Percentiles rank a stretch among this genome's conserved stretches.
Evolutionary conservation across 2,113 vertebrate species (phyloP).

Genomic region (sheep (Ovis aries)): ARS-UI_Ramb_v3.0 NC_056061.1:89104001-89104500

Average conservation of each 20-base stretch:
- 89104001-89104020: background rate
- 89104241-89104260: rapidly evolving
- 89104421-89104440: no score
- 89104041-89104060: no score
- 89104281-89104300: rapidly evolving
- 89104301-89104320: background rate
- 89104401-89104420: rapidly evolving
- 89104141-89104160: background rate
- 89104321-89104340: background rate
- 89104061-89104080: rapidly evolving
- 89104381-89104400: rapidly evolving
- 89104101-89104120: background rate
- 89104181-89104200: background rate
- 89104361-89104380: rapidly evolving
- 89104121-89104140: rapidly evolving
- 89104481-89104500: rapidly evolving
- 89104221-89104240: background rate
- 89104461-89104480: background rate
- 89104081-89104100: rapidly evolving
- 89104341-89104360: rapidly evolving
- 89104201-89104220: rapidly evolving
- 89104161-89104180: rapidly evolving
- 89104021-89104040: no score
- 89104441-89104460: background rate
- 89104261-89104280: rapidly evolving